Conservation (phyloP, 2,113 vertebrate species). For the Dasypus novemcinctus region DNA sequence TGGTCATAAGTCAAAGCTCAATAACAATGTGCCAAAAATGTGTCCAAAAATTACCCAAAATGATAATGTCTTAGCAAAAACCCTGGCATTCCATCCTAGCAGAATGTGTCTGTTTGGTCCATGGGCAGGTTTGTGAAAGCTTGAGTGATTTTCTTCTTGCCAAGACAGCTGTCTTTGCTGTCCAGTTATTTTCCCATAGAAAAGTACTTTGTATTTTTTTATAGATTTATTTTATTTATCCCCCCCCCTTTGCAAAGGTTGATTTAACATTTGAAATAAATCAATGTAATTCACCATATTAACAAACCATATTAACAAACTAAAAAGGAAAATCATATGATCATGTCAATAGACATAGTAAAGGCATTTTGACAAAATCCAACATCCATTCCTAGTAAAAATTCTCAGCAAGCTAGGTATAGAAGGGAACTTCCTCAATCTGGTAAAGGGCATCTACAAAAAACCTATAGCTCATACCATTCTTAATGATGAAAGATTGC, state of each 20-base stretch:
- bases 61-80: not conserved
- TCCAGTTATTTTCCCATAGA: not conserved
- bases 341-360: no score
- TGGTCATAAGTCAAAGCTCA: not conserved
- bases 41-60: no score
- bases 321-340: no score
- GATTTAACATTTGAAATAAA: no score
- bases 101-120: not conserved
- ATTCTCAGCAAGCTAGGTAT: not conserved
- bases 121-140: not conserved
- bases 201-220: conserved; percentile 12
- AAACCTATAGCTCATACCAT: no score
- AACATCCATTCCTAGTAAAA: not conserved
- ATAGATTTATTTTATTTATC: no score
- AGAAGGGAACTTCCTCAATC: not conserved
- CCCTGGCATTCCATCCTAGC: not conserved
- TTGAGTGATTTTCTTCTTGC: conserved; percentile 24
- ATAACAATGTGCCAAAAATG: conserved; percentile 1
- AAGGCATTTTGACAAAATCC: no score
- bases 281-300: no score
- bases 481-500: no score
- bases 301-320: no score
- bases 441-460: no score
- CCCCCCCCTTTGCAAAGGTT: no score
- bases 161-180: not conserved